Evolutionary conservation across 2,797 vertebrate species (phyloP), one percentile per base, ranked within the genome.

Genomic region (Macrochelys suwanniensis): DNA sequence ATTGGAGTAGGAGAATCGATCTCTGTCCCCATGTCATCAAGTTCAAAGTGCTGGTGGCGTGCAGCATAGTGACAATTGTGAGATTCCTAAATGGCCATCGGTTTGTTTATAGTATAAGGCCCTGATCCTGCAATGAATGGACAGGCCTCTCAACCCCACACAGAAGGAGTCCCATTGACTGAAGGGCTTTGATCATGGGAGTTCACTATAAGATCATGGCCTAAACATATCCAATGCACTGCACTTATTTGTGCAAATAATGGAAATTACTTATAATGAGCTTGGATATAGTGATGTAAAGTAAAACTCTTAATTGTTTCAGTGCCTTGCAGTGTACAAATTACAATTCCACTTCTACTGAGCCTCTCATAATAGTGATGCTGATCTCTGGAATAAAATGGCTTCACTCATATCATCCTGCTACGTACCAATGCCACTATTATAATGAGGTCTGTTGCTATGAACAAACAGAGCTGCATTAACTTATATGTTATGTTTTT

Each of bases 401-500:
- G 49, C 42, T 21, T 77, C 45, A 26, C 59, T 6, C 1, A 53
- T 85, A 54, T 85, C 31, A 31, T 23, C 0, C 0, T 56, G 9
- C 45, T 1, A 1, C 56, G 11, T 19, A 3, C 37, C 9, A 28
- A 31, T 84, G 80, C 51, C 76, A 3, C 47, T 21, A 21, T 21
- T 42, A 42, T 25, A 42, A 21, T 45, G 23, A 47, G 12, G 12
- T 8, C 25, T 2, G 21, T 28, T 61, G 33, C 23, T 25, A 42
- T 25, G 54, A 71, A 5, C 23, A 42, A 23, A 54, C 5, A 26
- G 19, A 57, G 53, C 12, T 45, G 47, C 0, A 11, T 23, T 5
- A 49, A 65, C 31, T 88, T 16, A 49, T 47, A 8, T 7, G 1
- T 83, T 4, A 0, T 3, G 1, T 3, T 45, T 78, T 17, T 17